Evolutionary conservation across 2,888 invertebrate species (phyloP), one percentile per base, ranked within the genome.

Genomic region (Cremastobaeus sp.): DNA sequence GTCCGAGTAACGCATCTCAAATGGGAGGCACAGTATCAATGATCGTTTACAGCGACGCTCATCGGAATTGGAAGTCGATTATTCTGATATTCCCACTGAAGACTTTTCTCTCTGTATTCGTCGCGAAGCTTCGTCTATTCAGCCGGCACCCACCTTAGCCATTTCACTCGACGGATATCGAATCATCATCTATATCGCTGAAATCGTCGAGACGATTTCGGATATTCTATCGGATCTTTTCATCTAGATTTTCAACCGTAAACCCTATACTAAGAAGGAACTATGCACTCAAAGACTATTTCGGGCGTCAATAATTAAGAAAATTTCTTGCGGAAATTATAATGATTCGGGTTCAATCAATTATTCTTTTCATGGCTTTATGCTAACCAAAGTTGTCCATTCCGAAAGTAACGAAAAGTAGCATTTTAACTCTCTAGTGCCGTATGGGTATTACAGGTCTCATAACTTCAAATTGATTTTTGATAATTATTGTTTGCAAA

Each of bases 131-230:
- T 64, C 70, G 55, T n/a, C 65, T 60, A 65, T 55, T 60, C 50
- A 25, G 28, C 59, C 37, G n/a, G n/a, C 59, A 48, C 25, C 55
- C 48, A 72, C 52, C 43, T n/a, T 39, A 59, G 35, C 59, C 60
- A 48, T 60, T 65, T 65, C 68, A 39, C 45, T 47, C 45, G 37
- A 50, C 65, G 62, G 69, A 69, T 74, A 74, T 74, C 74, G 65
- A 69, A 74, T 74, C 59, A 74, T 74, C 68, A 74, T 74, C 64
- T 65, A n/a, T n/a, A 74, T 69, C 74, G 69, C 30, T 48, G 60
- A 59, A 74, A 69, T 69, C 64, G 69, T 69, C 41, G 59, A 43
- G 28, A 52, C 41, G 39, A 12, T 74, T 64, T 59, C 65, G 65
- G 57, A 59, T 43, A 59, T 68, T 68, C 48, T 68, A 69, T 74